Evolutionary conservation across 2,113 vertebrate genomes (phyloP).

Genomic region (Thryonomys swinderianus): DNA sequence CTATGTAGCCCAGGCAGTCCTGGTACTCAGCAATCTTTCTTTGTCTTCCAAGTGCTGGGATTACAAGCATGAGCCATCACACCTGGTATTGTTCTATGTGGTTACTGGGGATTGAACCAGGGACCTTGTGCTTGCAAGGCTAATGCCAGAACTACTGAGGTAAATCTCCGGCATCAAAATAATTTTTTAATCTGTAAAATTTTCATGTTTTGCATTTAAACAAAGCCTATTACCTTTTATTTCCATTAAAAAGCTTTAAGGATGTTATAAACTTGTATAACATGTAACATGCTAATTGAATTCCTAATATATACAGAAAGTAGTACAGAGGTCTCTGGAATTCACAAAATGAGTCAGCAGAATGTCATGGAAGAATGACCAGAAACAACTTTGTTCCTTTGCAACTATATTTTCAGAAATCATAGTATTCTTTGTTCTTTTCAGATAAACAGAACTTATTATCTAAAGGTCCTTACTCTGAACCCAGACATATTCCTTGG

Average conservation of each 20-base stretch:
- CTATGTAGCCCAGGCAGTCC: no score
- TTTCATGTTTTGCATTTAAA: constrained; percentile 15
- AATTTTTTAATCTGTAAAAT: background rate
- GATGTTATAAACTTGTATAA: constrained; percentile 1
- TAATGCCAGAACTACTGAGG: no score
- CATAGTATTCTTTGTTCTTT: background rate
- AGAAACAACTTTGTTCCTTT: constrained; percentile 21
- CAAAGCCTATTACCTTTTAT: constrained; percentile 22
- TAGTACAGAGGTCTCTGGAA: background rate
- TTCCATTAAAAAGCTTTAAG: constrained; percentile 41
- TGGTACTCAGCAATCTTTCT: no score
- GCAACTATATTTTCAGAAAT: constrained; percentile 14
- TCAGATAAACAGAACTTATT: constrained; percentile 12
- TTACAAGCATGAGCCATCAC: no score
- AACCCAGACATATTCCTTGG: background rate
- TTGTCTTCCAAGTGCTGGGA: no score
- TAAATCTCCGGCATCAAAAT: background rate
- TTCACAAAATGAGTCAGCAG: constrained; percentile 5
- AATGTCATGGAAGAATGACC: background rate
- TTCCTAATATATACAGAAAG: background rate
- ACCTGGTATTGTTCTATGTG: no score
- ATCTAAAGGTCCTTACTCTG: constrained; percentile 10
- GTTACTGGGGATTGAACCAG: no score
- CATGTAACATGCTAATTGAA: background rate
- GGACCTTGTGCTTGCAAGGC: no score